phyloP scores from a whole-genome alignment of 2,888 invertebrate species.

The Carterocephalus palaemon region DNA sequence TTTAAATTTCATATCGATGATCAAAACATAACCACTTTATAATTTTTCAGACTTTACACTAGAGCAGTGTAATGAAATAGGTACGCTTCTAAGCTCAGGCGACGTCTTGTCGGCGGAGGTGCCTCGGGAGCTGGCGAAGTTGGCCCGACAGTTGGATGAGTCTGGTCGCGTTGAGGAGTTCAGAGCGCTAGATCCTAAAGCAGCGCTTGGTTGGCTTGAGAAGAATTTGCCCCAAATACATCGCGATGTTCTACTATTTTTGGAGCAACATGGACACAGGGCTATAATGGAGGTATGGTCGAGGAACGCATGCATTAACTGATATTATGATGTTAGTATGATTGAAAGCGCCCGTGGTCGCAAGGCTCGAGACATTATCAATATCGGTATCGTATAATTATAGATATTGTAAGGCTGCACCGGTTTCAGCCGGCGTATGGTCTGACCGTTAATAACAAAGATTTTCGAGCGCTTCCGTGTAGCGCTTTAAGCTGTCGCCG shows the following conservation, averaged over 20 bases:
- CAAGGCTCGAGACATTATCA: too few relatives aligned
- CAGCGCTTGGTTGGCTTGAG: constrained; percentile 80
- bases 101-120: constrained; percentile 88
- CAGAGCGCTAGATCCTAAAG: constrained; percentile 59
- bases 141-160: constrained; percentile 62
- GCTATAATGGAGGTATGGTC: constrained; percentile 80
- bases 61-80: constrained; percentile 84
- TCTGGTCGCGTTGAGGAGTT: constrained; percentile 72
- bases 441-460: too few relatives aligned
- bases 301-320: too few relatives aligned
- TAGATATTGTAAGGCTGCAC: too few relatives aligned
- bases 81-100: constrained; percentile 82
- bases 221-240: constrained; percentile 67
- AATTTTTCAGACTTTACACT: constrained; percentile 76
- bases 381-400: too few relatives aligned
- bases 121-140: constrained; percentile 71
- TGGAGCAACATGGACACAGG: constrained; percentile 85
- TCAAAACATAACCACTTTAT: too few relatives aligned
- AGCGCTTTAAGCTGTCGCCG: too few relatives aligned
- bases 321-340: too few relatives aligned
- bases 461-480: too few relatives aligned
- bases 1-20: too few relatives aligned
- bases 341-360: too few relatives aligned
- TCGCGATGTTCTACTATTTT: constrained; percentile 76
- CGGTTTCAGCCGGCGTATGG: too few relatives aligned